A percentile compares a stretch with the other conserved stretches of the same genome.
Evolutionary conservation across 2,113 vertebrate genomes (phyloP).

Genomic region (Microtus montanus): DNA sequence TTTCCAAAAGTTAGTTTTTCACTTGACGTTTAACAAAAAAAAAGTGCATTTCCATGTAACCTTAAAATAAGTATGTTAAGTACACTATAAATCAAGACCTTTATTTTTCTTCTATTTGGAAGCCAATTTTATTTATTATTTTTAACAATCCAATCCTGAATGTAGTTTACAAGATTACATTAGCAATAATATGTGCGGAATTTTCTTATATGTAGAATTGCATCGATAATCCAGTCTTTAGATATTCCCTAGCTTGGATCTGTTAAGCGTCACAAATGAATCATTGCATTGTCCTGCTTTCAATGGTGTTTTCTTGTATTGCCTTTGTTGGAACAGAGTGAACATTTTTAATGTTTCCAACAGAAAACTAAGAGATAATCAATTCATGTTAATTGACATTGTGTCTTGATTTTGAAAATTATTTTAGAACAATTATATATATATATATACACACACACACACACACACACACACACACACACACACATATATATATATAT

Average conservation of each 20-base stretch:
- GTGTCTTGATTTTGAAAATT: too few species aligned
- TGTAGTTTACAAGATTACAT: background rate
- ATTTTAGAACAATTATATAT: too few species aligned
- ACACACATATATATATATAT: too few species aligned
- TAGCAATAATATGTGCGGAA: background rate
- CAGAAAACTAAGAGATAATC: too few species aligned
- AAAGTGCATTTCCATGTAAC: background rate
- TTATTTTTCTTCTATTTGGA: background rate
- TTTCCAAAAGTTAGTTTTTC: background rate
- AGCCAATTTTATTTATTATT: background rate
- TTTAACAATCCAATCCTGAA: background rate
- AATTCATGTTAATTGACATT: too few species aligned
- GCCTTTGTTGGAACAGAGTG: background rate
- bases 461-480: too few species aligned
- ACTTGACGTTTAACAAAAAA: background rate
- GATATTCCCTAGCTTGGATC: background rate
- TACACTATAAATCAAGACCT: background rate
- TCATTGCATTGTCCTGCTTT: background rate
- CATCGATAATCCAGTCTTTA: background rate
- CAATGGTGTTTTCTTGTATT: background rate
- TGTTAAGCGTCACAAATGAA: background rate
- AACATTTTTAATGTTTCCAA: background rate
- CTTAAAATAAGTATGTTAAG: background rate
- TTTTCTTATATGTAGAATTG: background rate
- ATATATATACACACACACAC: too few species aligned